These are phyloP conservation scores for Pangasius sanitwongsei DNA, from an alignment of 2,797 vertebrate species.

Conservation along the genomic window DNA sequence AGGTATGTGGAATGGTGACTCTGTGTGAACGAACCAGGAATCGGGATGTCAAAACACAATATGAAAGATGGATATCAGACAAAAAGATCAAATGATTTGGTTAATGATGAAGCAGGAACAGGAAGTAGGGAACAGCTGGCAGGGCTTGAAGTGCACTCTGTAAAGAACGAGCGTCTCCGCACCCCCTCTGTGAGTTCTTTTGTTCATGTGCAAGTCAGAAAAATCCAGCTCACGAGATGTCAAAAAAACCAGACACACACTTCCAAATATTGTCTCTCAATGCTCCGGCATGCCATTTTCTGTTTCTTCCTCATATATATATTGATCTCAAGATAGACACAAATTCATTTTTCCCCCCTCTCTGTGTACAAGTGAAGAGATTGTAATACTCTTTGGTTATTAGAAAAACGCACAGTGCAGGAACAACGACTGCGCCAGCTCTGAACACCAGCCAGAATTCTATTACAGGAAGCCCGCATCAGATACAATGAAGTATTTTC, in stretches of 20 bases:
- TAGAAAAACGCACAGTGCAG: slow-evolving; percentile 50
- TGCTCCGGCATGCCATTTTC: background rate
- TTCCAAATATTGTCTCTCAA: slow-evolving; percentile 24
- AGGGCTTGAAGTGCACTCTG: background rate
- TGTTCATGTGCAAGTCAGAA: background rate
- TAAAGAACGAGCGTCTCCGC: background rate
- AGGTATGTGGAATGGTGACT: background rate
- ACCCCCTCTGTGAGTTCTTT: background rate
- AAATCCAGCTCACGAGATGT: background rate
- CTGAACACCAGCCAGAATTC: slow-evolving; percentile 57
- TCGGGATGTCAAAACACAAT: background rate
- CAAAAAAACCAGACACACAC: slow-evolving; percentile 19
- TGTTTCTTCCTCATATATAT: slow-evolving; percentile 43
- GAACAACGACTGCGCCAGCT: slow-evolving; percentile 50
- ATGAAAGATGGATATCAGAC: background rate
- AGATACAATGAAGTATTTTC: slow-evolving; percentile 66
- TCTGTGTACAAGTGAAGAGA: slow-evolving; percentile 54
- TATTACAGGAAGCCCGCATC: slow-evolving; percentile 61
- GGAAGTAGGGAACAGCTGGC: background rate
- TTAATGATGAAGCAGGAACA: background rate
- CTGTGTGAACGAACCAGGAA: background rate
- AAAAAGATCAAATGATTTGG: background rate
- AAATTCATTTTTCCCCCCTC: slow-evolving; percentile 54
- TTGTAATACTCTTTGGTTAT: slow-evolving; percentile 59
- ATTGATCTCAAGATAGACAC: slow-evolving; percentile 60